Conservation (phyloP, 2,797 vertebrate species). For the Allobates femoralis region DNA sequence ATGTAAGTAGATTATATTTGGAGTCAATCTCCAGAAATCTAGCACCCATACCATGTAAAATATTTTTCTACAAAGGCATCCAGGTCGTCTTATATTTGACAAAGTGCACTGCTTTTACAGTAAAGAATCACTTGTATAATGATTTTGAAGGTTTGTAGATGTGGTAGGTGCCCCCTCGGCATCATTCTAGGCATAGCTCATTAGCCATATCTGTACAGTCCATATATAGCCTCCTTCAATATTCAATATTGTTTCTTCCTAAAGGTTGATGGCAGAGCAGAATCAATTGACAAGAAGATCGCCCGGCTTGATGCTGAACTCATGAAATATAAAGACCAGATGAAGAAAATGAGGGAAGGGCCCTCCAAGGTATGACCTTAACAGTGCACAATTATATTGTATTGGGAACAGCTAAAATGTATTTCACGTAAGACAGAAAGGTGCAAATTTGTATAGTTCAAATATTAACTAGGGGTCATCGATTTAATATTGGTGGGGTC, state of each 20-base stretch:
- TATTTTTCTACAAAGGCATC: not conserved
- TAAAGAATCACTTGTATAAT: not conserved
- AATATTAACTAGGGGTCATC: too few species aligned
- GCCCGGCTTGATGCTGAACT: slow-evolving; percentile 91
- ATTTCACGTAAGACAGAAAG: too few species aligned
- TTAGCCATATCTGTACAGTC: not conserved
- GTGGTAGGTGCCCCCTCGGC: not conserved
- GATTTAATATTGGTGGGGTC: too few species aligned
- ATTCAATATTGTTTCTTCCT: not conserved
- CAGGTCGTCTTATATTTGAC: not conserved
- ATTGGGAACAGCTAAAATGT: not conserved
- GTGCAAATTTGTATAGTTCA: too few species aligned
- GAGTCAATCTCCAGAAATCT: not conserved
- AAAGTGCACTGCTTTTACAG: not conserved
- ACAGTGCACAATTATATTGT: not conserved
- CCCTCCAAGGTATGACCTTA: slow-evolving; percentile 88
- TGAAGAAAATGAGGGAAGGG: slow-evolving; percentile 99
- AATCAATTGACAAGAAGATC: slow-evolving; percentile 97
- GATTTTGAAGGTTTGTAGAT: not conserved
- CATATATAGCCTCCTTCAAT: not conserved
- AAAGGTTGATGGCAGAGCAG: slow-evolving; percentile 92
- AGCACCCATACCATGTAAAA: too few species aligned
- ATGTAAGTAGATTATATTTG: too few species aligned
- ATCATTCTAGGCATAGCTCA: not conserved
- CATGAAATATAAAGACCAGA: slow-evolving; percentile 96